Evolutionary conservation across 2,113 vertebrate genomes (phyloP).

Genomic region (Eretmodus cyanostictus): DNA sequence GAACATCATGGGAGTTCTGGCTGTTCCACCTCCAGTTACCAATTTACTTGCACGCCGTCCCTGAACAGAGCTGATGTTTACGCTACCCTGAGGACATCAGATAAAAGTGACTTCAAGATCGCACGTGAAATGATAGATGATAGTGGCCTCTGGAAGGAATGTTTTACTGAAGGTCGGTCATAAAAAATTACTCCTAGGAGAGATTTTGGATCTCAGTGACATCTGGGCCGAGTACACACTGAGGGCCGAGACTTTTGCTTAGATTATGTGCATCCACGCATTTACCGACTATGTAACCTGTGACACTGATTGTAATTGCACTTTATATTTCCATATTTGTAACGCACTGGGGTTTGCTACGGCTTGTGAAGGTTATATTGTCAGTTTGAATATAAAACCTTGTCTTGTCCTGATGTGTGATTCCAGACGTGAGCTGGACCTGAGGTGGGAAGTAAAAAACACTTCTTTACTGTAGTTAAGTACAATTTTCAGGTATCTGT

Average conservation of each 20-base stretch:
- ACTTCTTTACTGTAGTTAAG: background rate
- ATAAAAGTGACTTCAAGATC: background rate
- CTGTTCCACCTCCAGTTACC: background rate
- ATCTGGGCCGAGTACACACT: background rate
- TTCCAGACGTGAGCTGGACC: background rate
- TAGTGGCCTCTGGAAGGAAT: background rate
- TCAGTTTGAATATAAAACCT: background rate
- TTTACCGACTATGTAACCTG: background rate
- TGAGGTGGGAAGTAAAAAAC: background rate
- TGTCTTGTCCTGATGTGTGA: background rate
- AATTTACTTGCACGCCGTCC: background rate
- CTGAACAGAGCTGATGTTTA: background rate
- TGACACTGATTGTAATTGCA: background rate
- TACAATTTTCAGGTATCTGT: background rate
- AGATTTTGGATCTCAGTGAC: background rate
- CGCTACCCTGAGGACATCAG: background rate
- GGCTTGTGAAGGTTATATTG: background rate
- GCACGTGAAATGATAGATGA: background rate
- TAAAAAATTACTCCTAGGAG: background rate
- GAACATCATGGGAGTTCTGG: background rate
- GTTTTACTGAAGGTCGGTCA: background rate
- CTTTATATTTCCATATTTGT: background rate
- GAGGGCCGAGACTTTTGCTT: background rate
- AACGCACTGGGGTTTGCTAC: background rate
- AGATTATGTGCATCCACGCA: background rate